These are phyloP conservation scores for Cylloceria caligata DNA, from an alignment of 2,888 invertebrate species.

Conservation along the genomic window DNA sequence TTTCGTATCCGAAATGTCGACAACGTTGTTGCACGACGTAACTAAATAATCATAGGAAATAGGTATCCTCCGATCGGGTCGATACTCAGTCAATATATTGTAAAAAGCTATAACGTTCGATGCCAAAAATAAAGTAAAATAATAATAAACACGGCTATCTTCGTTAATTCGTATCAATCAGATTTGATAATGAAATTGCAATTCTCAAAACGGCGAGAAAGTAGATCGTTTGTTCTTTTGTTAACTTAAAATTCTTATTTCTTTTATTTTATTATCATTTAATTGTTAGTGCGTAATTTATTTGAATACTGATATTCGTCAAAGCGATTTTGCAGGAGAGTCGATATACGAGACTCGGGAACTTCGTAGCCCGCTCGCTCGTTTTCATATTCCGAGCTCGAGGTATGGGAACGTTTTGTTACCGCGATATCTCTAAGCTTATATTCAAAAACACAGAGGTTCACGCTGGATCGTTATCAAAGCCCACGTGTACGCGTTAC, in stretches of 20 bases:
- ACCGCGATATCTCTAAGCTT: constrained; percentile 38
- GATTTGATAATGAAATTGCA: constrained; percentile 51
- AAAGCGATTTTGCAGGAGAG: constrained; percentile 68
- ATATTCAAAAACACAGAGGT: constrained; percentile 33
- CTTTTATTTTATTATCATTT: constrained; percentile 7
- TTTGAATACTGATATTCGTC: constrained; percentile 71
- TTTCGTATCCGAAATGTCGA: constrained; percentile 17
- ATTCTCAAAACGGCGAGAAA: constrained; percentile 43
- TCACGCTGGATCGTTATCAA: constrained; percentile 32
- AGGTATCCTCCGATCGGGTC: constrained; percentile 47
- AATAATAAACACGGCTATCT: constrained; percentile 57
- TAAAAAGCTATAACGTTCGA: constrained; percentile 56
- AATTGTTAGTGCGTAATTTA: constrained; percentile 64
- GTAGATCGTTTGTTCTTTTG: constrained; percentile 17
- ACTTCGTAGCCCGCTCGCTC: constrained; percentile 19
- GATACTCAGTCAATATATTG: constrained; percentile 61
- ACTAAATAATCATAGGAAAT: constrained; percentile 53
- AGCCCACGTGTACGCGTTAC: neutral
- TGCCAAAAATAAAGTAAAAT: too few relatives aligned
- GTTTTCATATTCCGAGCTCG: constrained; percentile 44
- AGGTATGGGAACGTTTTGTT: constrained; percentile 20
- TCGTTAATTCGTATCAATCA: constrained; percentile 38
- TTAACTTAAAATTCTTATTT: constrained; percentile 24
- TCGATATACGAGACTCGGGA: constrained; percentile 60
- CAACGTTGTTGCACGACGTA: constrained; percentile 30